Percentiles rank a stretch among this genome's conserved stretches.
phyloP scores from a whole-genome alignment of 2,888 invertebrate species.

The Trilocha varians region DNA sequence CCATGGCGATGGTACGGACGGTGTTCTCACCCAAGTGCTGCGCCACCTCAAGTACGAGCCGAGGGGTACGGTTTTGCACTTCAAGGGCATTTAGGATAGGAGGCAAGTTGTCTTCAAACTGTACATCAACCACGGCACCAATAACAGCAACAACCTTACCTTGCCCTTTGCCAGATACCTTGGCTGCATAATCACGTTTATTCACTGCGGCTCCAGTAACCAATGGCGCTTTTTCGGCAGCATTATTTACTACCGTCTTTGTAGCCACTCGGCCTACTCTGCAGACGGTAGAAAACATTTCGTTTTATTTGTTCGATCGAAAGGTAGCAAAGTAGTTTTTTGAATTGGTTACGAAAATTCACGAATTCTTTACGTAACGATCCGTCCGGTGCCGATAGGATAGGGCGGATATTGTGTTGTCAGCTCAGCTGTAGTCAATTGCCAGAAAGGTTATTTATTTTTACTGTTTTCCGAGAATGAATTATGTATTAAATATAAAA shows the following conservation, averaged over 20 bases:
- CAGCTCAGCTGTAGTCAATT: too few relatives aligned
- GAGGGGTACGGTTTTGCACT: conserved; percentile 86
- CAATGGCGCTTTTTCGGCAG: conserved; percentile 70
- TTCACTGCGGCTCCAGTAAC: conserved; percentile 53
- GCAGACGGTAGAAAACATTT: conserved; percentile 67
- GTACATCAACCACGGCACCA: conserved; percentile 98
- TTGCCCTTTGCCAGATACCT: conserved; percentile 41
- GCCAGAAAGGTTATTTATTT: too few relatives aligned
- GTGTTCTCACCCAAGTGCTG: conserved; percentile 94
- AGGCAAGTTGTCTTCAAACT: conserved; percentile 93
- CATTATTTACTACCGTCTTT: conserved; percentile 62
- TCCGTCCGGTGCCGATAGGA: conserved; percentile 25
- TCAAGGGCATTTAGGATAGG: conserved; percentile 96
- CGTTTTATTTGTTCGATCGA: conserved; percentile 34
- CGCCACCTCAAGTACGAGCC: conserved; percentile 88
- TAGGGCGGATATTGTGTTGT: background rate
- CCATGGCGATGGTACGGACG: conserved; percentile 95
- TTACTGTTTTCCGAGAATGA: too few relatives aligned
- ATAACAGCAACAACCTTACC: conserved; percentile 94
- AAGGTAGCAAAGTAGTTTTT: conserved; percentile 32
- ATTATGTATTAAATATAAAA: too few relatives aligned
- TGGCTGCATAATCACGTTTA: conserved; percentile 62
- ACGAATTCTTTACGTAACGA: conserved; percentile 51
- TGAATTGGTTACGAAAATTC: conserved; percentile 32
- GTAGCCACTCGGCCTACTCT: conserved; percentile 66